phyloP scores from a whole-genome alignment of 2,113 vertebrate species.

The Calonectris borealis region DNA sequence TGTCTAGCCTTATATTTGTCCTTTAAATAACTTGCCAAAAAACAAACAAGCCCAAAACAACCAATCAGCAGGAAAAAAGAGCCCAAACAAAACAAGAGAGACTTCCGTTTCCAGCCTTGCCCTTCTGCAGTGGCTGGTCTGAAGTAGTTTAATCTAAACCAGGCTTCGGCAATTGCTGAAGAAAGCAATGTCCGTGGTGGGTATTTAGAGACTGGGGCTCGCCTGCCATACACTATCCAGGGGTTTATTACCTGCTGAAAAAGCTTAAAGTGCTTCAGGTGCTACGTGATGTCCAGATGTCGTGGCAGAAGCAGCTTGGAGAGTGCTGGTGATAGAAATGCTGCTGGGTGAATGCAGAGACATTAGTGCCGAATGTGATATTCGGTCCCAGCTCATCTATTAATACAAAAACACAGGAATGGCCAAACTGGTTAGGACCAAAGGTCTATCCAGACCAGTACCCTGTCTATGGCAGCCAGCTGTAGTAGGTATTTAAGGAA shows the following conservation, averaged over 20 bases:
- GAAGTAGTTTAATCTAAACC: slow-evolving; percentile 63
- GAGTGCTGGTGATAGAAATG: slow-evolving; percentile 33
- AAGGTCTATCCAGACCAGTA: neutral
- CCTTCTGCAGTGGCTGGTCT: slow-evolving; percentile 21
- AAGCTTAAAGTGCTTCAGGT: slow-evolving; percentile 58
- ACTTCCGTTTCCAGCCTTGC: slow-evolving; percentile 37
- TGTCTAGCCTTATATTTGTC: slow-evolving; percentile 21
- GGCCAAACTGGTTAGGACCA: neutral
- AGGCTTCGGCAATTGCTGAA: slow-evolving; percentile 46
- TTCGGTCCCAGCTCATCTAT: neutral
- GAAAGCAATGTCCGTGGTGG: slow-evolving; percentile 40
- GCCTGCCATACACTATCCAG: neutral
- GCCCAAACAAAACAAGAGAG: slow-evolving; percentile 3
- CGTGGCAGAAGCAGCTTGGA: slow-evolving; percentile 7
- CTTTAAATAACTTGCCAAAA: slow-evolving; percentile 25
- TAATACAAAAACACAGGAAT: neutral
- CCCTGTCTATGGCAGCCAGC: neutral
- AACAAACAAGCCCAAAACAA: slow-evolving; percentile 18
- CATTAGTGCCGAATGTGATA: neutral
- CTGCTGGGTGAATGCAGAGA: neutral
- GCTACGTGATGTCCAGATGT: slow-evolving; percentile 47
- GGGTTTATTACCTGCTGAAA: slow-evolving; percentile 67
- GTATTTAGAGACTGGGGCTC: slow-evolving; percentile 1
- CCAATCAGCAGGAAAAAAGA: neutral
- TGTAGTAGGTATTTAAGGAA: neutral